phyloP scores from a whole-genome alignment of 2,113 vertebrate genomes.

The Corapipo altera region DNA sequence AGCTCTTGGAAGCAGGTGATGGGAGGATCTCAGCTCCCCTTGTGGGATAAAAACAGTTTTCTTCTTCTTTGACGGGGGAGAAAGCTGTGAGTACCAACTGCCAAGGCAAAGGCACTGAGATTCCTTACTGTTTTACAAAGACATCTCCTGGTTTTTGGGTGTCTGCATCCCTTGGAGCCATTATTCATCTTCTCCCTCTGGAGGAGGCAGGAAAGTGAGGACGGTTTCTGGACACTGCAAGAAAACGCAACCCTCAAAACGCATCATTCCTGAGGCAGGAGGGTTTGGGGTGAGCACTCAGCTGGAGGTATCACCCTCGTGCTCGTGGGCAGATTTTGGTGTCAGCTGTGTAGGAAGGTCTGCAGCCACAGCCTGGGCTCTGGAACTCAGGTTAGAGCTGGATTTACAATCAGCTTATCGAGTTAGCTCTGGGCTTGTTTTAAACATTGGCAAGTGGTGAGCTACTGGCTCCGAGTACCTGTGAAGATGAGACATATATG shows the following conservation, averaged over 20 bases:
- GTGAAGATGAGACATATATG: conserved; percentile 1
- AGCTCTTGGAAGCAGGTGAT: neutral
- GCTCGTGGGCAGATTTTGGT: neutral
- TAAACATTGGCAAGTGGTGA: conserved; percentile 30
- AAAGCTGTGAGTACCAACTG: neutral
- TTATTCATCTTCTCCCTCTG: neutral
- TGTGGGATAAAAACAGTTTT: neutral
- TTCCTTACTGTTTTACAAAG: neutral
- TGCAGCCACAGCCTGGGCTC: neutral
- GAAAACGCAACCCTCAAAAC: neutral
- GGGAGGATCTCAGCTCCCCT: neutral
- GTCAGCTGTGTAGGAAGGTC: neutral
- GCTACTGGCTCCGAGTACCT: conserved; percentile 12
- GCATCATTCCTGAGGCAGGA: neutral
- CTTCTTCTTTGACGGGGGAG: neutral
- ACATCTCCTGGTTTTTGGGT: neutral
- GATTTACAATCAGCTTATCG: neutral
- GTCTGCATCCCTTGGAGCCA: neutral
- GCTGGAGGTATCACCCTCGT: neutral
- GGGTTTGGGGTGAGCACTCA: neutral
- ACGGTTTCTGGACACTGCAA: neutral
- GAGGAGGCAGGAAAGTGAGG: neutral
- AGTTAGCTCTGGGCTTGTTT: conserved; percentile 13
- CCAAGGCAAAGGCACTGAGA: neutral
- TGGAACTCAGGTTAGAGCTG: neutral